Evolutionary conservation across 1,140 invertebrate species (phyloP).

Genomic region (Dendroctonus ponderosae): DNA sequence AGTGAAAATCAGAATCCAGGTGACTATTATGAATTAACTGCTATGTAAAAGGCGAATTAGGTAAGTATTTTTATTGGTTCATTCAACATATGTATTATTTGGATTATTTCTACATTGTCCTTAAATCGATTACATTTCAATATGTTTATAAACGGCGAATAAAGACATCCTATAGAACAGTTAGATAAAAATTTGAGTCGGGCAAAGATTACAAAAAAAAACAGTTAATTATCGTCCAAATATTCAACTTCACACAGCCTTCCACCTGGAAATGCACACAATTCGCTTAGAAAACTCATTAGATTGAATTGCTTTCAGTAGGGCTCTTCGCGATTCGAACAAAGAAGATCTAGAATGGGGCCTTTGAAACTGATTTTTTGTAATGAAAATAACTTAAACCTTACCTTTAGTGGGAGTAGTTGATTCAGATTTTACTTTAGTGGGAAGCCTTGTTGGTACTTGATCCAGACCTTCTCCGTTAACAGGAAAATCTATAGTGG

Average conservation of each 20-base stretch:
- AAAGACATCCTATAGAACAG: not conserved
- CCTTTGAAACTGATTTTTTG: conserved; percentile 7
- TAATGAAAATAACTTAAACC: not conserved
- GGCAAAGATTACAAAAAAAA: not conserved
- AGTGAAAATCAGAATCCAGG: too few relatives aligned
- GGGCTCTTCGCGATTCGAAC: conserved; percentile 22
- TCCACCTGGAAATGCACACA: conserved; percentile 1
- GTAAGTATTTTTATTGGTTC: too few relatives aligned
- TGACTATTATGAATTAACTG: too few relatives aligned
- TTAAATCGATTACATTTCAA: too few relatives aligned
- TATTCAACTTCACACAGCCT: not conserved
- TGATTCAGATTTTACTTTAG: conserved; percentile 39
- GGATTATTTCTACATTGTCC: too few relatives aligned
- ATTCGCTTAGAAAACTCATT: conserved; percentile 15
- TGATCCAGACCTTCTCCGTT: conserved; percentile 47
- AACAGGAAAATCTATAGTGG: conserved; percentile 36
- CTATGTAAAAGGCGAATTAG: too few relatives aligned
- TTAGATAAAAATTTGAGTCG: not conserved
- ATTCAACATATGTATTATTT: too few relatives aligned
- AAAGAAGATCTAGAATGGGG: conserved; percentile 18
- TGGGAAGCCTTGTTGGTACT: conserved; percentile 47
- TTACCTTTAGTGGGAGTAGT: conserved; percentile 46
- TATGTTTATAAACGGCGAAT: not conserved
- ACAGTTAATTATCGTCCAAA: not conserved
- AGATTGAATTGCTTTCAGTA: conserved; percentile 20